phyloP scores from a whole-genome alignment of 2,113 vertebrate species.

The Gulo gulo region DNA sequence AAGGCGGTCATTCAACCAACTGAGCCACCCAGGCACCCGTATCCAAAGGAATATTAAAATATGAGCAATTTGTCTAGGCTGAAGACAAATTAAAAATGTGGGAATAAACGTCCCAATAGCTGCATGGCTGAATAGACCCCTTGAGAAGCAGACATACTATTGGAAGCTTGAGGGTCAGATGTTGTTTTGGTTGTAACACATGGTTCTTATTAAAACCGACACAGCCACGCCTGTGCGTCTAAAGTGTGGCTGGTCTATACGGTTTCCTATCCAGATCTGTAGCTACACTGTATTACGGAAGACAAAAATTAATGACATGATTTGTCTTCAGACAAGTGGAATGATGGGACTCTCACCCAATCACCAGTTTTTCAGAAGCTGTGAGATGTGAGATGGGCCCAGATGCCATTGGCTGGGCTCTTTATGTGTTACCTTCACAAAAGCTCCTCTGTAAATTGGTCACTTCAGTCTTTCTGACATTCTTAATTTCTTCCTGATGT shows the following conservation, averaged over 20 bases:
- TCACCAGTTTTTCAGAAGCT: conserved; percentile 17
- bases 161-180: conserved; percentile 66
- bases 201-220: conserved; percentile 50
- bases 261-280: not conserved
- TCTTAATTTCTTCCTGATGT: not conserved
- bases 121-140: conserved; percentile 61
- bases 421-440: not conserved
- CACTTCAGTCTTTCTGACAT: not conserved
- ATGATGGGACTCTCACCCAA: not conserved
- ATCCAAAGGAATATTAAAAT: conserved; percentile 47
- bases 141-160: conserved; percentile 70
- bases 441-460: not conserved
- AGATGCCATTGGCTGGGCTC: not conserved
- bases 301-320: not conserved
- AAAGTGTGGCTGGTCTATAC: not conserved
- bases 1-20: no score
- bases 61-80: conserved; percentile 54
- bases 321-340: not conserved
- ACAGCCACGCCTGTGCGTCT: conserved; percentile 4
- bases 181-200: conserved; percentile 61
- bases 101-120: conserved; percentile 72
- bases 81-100: conserved; percentile 62
- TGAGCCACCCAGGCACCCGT: not conserved
- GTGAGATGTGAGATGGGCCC: not conserved
- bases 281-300: not conserved